Percentiles rank a stretch among this genome's conserved stretches.
Conservation (phyloP, 2,797 vertebrate species). For the Siniperca scherzeri region DNA sequence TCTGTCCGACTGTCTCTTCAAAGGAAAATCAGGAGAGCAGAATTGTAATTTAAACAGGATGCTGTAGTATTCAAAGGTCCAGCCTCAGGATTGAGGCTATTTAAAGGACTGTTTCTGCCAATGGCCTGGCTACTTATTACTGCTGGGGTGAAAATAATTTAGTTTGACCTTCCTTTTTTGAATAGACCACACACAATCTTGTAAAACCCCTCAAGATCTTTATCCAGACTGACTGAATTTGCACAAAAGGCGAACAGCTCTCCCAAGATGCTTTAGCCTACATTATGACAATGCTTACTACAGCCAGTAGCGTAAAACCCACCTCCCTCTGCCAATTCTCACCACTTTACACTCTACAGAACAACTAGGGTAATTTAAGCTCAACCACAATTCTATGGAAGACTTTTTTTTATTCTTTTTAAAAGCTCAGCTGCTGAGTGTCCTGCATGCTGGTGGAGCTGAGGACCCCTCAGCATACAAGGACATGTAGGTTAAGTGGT, state of each 20-base stretch:
- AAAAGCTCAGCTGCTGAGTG: slow-evolving; percentile 31
- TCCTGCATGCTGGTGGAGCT: not conserved
- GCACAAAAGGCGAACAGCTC: slow-evolving; percentile 70
- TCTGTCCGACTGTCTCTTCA: slow-evolving; percentile 12
- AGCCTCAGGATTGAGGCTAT: slow-evolving; percentile 27
- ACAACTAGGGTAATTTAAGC: slow-evolving; percentile 74
- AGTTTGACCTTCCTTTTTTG: slow-evolving; percentile 40
- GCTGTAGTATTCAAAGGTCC: not conserved
- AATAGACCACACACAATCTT: slow-evolving; percentile 14
- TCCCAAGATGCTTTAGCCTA: slow-evolving; percentile 66
- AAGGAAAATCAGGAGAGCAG: not conserved
- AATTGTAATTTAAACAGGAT: slow-evolving; percentile 17
- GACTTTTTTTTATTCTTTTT: slow-evolving; percentile 9
- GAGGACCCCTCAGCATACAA: not conserved
- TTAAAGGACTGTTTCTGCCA: slow-evolving; percentile 27
- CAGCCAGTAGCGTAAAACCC: slow-evolving; percentile 36
- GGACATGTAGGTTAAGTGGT: slow-evolving; percentile 55
- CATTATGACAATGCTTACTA: slow-evolving; percentile 67
- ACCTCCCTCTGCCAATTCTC: slow-evolving; percentile 32
- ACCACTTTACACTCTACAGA: slow-evolving; percentile 70
- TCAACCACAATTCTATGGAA: slow-evolving; percentile 13
- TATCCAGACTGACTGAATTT: slow-evolving; percentile 60
- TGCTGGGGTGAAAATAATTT: slow-evolving; percentile 39
- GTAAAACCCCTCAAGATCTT: slow-evolving; percentile 44
- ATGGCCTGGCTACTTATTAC: slow-evolving; percentile 6